Evolutionary conservation across 2,888 invertebrate species (phyloP).

Genomic region (Nephrotoma flavescens): DNA sequence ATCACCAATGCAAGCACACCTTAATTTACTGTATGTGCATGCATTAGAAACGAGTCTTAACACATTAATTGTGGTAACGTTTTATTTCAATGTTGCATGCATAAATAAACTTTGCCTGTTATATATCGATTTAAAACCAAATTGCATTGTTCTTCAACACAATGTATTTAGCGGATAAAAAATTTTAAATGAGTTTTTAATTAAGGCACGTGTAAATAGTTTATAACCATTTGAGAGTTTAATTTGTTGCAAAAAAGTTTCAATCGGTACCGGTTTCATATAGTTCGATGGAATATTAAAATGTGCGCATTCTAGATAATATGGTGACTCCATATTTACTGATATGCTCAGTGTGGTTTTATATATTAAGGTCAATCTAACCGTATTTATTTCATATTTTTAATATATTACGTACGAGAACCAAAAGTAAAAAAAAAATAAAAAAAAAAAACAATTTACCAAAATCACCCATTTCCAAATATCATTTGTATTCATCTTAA

Average conservation of each 20-base stretch:
- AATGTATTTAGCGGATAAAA: not conserved
- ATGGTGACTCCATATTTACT: not conserved
- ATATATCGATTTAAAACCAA: not conserved
- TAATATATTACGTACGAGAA: not conserved
- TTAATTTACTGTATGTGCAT: not conserved
- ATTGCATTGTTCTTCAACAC: not conserved
- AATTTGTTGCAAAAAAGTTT: not conserved
- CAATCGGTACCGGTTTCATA: not conserved
- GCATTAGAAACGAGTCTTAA: not conserved
- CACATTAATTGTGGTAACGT: not conserved
- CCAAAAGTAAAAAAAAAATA: not conserved
- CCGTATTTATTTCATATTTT: not conserved
- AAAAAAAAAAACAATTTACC: not conserved
- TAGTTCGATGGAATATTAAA: not conserved
- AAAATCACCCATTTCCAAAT: not conserved
- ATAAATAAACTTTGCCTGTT: not conserved
- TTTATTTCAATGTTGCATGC: not conserved
- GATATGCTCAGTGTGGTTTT: not conserved
- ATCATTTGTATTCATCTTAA: not conserved
- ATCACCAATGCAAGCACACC: not conserved
- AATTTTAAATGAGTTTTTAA: not conserved
- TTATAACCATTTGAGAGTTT: not conserved
- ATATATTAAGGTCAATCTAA: not conserved
- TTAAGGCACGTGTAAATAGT: not conserved
- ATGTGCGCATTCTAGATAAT: not conserved